These are phyloP conservation scores for Macrotus californicus DNA, from an alignment of 2,113 vertebrate genomes.

Conservation along the genomic window DNA sequence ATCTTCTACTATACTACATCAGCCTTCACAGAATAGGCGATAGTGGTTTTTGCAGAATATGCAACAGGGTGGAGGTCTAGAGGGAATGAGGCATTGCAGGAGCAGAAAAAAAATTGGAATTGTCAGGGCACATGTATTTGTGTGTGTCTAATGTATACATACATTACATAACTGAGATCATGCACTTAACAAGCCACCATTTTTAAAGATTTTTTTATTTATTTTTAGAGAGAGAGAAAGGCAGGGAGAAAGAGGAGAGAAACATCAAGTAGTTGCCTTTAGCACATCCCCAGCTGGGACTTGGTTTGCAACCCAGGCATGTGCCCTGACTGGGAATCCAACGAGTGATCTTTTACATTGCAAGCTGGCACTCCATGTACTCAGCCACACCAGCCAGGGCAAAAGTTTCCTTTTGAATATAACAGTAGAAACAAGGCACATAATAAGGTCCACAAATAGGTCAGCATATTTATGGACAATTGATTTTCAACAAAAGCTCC, in stretches of 20 bases:
- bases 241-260: too few relatives aligned
- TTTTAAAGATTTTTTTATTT: neutral
- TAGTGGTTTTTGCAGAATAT: neutral
- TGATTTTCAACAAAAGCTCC: neutral
- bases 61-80: neutral
- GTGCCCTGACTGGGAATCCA: too few relatives aligned
- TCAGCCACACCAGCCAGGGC: too few relatives aligned
- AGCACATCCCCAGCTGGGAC: too few relatives aligned
- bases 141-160: neutral
- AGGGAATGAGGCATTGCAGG: neutral
- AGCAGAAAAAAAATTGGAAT: neutral
- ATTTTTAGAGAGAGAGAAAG: too few relatives aligned
- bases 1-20: neutral
- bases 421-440: neutral
- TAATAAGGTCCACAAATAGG: neutral
- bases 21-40: neutral
- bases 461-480: neutral
- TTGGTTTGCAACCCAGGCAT: too few relatives aligned
- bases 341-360: too few relatives aligned
- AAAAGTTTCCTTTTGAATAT: neutral
- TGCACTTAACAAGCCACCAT: neutral
- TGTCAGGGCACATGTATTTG: too few relatives aligned
- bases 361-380: too few relatives aligned
- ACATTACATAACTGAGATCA: neutral
- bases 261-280: too few relatives aligned